phyloP scores from a whole-genome alignment of 2,888 invertebrate genomes.

The Adineta ricciae region DNA sequence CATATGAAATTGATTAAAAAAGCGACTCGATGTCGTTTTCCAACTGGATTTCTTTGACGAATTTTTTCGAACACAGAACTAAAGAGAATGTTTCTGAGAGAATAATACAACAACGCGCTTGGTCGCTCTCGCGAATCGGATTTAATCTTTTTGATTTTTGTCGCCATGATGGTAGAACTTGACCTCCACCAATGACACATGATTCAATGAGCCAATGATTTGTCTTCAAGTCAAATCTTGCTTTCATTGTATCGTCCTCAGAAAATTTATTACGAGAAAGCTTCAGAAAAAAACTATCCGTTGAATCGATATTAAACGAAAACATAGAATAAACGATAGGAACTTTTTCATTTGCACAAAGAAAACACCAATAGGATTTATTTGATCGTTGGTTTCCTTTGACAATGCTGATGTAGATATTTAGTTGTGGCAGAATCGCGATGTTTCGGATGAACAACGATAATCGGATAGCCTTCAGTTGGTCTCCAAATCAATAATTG shows the following conservation, averaged over 20 bases:
- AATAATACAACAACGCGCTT: slow-evolving; percentile 7
- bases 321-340: too few species aligned
- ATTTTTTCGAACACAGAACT: not conserved
- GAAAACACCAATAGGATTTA: not conserved
- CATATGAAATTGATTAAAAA: not conserved
- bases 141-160: slow-evolving; percentile 7
- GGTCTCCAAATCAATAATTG: slow-evolving; percentile 49
- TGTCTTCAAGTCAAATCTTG: not conserved
- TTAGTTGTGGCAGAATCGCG: not conserved
- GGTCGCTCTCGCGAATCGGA: slow-evolving; percentile 5
- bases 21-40: too few species aligned
- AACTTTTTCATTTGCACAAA: not conserved
- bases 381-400: not conserved
- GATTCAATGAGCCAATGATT: not conserved
- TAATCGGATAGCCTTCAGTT: slow-evolving; percentile 39
- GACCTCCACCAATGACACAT: not conserved
- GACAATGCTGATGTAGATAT: not conserved
- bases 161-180: not conserved
- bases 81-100: not conserved
- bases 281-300: too few species aligned
- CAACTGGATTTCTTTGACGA: not conserved
- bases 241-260: not conserved
- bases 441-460: slow-evolving; percentile 40
- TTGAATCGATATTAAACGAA: too few species aligned
- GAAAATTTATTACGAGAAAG: not conserved